Base-by-base conservation (phyloP, 1,140 invertebrate genomes). In the Brachionus manjavacas region DNA sequence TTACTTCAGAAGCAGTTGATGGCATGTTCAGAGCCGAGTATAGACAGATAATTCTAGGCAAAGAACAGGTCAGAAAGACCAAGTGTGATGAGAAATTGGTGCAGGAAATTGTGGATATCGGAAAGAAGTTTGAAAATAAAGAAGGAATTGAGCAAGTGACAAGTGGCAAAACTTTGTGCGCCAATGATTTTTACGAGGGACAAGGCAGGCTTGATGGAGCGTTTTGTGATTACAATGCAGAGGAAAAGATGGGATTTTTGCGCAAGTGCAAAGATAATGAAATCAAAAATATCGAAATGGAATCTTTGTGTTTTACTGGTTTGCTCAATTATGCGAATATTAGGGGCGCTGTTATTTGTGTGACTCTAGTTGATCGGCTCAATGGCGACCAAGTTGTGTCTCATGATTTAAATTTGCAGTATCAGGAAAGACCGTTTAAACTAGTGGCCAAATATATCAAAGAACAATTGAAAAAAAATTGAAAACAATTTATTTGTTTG, bases 281-380 rank as follows among this genome's bases (percentile, higher is more conserved):
- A 1, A 94, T 99, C 3, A 92, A 94, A 2, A 99, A 99, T 88
- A 98, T 99, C 86, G 97, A 99, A 91, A 99, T 99, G 97, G 97
- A 99, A 90, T 93, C 94, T 1, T 91, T 94, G 0, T 93, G 93
- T 31, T 98, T 99, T 88, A 94, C 95, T 0, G 95, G 96, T 0
- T 91, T 98, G 16, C 97, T 95, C 9, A 94, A 96, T 88, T 93
- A 95, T 87, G 96, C 96, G 12, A 94, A 95, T 9, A 94, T 98
- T 81, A 23, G 85, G 90, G 94, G 94, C 7, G 96, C 95, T 6
- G 94, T 98, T n/a, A 92, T 98, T 16, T 99, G 96, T 88, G 96
- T 97, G 6, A 93, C 95, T 0, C 88, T 99, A 1, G 88, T 99
- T 14, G 95, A 99, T 89, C 91, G 97, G 84, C 91, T 98, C 1